Conservation (phyloP, 2,797 vertebrate genomes). For the Chelmon rostratus region DNA sequence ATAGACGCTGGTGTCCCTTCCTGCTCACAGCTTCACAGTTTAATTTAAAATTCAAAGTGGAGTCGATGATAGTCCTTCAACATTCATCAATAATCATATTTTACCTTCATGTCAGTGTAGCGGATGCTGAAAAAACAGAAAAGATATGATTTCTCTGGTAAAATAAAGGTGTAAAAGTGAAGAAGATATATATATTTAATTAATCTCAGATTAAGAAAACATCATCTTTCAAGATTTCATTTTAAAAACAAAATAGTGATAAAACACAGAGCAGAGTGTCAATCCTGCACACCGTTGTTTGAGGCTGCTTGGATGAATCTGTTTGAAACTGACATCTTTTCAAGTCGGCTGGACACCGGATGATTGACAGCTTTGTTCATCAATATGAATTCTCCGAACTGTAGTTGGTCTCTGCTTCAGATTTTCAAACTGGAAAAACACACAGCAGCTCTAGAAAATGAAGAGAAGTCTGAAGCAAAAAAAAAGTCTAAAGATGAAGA, state of each 20-base stretch:
- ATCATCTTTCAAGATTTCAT: background rate
- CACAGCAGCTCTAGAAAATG: too few species aligned
- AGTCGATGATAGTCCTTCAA: too few species aligned
- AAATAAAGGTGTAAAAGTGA: background rate
- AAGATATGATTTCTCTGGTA: background rate
- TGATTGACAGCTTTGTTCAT: background rate
- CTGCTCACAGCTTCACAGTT: too few species aligned
- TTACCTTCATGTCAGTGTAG: background rate
- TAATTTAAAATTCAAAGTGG: too few species aligned
- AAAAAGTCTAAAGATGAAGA: background rate
- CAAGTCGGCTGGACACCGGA: background rate
- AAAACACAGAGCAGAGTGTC: background rate
- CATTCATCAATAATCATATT: background rate
- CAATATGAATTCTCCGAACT: background rate
- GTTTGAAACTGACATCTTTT: background rate
- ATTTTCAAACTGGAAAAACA: background rate
- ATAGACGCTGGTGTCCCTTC: too few species aligned
- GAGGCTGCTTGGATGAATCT: background rate
- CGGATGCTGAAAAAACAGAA: background rate
- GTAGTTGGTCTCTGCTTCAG: background rate
- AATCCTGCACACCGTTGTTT: background rate
- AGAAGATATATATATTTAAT: too few species aligned
- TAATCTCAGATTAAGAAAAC: too few species aligned
- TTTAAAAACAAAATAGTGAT: background rate
- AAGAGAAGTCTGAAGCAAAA: too few species aligned